Evolutionary conservation across 2,113 vertebrate species (phyloP).

Genomic region (Xenus cinereus): DNA sequence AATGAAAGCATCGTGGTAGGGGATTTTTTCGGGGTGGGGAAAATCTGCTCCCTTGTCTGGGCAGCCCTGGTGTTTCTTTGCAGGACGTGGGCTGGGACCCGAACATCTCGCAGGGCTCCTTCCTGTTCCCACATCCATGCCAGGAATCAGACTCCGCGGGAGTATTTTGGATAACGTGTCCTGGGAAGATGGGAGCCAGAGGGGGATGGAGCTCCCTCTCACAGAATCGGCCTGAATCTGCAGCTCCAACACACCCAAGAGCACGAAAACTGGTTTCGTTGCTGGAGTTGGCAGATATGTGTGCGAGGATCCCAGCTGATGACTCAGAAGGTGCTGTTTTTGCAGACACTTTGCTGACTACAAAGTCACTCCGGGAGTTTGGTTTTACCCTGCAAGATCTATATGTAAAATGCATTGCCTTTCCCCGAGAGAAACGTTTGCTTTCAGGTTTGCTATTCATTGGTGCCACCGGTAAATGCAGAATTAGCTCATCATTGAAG

Average conservation of each 20-base stretch:
- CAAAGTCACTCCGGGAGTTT: not conserved
- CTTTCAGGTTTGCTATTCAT: not conserved
- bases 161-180: not conserved
- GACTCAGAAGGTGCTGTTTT: not conserved
- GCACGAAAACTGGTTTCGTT: not conserved
- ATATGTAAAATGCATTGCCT: rapidly evolving
- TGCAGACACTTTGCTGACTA: not conserved
- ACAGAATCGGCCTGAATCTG: not conserved
- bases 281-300: not conserved
- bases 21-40: not conserved
- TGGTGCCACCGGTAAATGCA: not conserved
- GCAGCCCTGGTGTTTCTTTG: not conserved
- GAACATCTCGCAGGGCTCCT: conserved; percentile 12
- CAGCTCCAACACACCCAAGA: not conserved
- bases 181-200: not conserved
- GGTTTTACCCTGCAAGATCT: not conserved
- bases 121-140: conserved; percentile 36
- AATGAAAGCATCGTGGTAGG: not conserved
- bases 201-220: conserved; percentile 9
- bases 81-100: conserved; percentile 4
- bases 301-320: rapidly evolving
- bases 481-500: not conserved
- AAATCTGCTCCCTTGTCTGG: not conserved
- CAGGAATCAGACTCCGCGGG: not conserved
- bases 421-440: not conserved